phyloP scores from a whole-genome alignment of 2,888 invertebrate species.

The Drosophila prostipennis region DNA sequence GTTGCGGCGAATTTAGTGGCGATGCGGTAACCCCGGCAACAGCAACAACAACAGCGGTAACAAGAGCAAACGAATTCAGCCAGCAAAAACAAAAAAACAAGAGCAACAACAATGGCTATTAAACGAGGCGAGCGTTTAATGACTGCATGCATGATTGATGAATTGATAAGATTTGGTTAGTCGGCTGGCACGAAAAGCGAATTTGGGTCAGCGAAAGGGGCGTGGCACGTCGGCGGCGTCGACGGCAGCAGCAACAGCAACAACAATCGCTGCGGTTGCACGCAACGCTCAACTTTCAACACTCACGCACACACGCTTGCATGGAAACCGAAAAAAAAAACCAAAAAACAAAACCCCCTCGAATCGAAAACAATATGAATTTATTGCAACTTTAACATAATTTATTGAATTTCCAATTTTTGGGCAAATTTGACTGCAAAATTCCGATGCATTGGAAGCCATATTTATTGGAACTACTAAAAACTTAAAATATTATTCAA shows the following conservation, averaged over 20 bases:
- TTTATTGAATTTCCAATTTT: not conserved
- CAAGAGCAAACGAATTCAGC: conserved; percentile 8
- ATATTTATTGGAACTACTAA: too few relatives aligned
- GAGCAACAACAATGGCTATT: not conserved
- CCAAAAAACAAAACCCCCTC: conserved; percentile 1
- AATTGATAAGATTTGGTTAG: conserved; percentile 67
- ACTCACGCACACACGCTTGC: conserved; percentile 25
- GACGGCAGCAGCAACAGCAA: conserved; percentile 11
- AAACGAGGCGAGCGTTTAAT: conserved; percentile 54
- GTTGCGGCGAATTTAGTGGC: conserved; percentile 25
- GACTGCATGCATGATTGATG: conserved; percentile 75
- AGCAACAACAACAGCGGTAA: conserved; percentile 18
- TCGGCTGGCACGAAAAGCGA: conserved; percentile 49
- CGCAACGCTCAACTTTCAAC: conserved; percentile 44
- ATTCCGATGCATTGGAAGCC: not conserved
- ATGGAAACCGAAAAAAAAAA: conserved; percentile 9
- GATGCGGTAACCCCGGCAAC: conserved; percentile 44
- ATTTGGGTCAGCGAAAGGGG: conserved; percentile 67
- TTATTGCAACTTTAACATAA: not conserved
- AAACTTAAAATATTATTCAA: too few relatives aligned
- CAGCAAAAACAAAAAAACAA: conserved; percentile 1
- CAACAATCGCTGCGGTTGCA: conserved; percentile 32
- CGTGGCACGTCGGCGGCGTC: conserved; percentile 49
- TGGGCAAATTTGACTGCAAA: not conserved
- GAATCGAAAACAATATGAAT: not conserved